Base-by-base conservation (phyloP, 2,888 invertebrate species). In the Agonopterix heracliana region DNA sequence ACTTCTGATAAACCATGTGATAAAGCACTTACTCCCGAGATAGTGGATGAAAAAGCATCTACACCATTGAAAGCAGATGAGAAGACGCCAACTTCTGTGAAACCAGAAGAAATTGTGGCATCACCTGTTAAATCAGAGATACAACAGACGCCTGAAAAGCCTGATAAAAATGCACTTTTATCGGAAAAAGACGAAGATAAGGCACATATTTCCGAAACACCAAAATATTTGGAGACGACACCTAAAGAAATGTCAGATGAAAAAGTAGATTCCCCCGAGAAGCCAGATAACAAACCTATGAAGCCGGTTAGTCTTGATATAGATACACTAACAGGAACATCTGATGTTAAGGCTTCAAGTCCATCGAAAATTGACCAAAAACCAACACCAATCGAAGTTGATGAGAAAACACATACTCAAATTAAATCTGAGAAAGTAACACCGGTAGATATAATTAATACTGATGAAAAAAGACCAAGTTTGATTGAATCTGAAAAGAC, bases 1-100 rank as follows among this genome's bases (percentile, higher is more conserved):
- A 53, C 50, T 12, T 48, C 44, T 12, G 34, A 12, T 1, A 50
- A 48, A n/a, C 13, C 10, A 9, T 45, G 50, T 1, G 54, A 45
- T 9, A 46, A 50, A 14, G 46, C 12, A 10, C 11, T 34, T 4
- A 38, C 34, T 3, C 44, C 50, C n/a, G 11, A 13, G 7, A 34
- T 42, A 35, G 35, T 12, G 2, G 46, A 45, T 35, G 44, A 45
- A 1, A 50, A 49, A 41, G 34, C 17, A 8, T 17, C 46, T 34
- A 51, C 45, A 12, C 12, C 49, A 7, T 17, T 47, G 2, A 49
- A 49, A 10, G 36, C 45, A 2, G 38, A 49, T 1, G 47, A 46
- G 44, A 54, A 45, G 14, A 43, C 4, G 45, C 8, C 34, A 34
- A 45, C 5, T 41, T n/a, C 11, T 17, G 36, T 9, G 3, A 9